Evolutionary conservation across 2,113 vertebrate genomes (phyloP).

Genomic region (Pao palembangensis): DNA sequence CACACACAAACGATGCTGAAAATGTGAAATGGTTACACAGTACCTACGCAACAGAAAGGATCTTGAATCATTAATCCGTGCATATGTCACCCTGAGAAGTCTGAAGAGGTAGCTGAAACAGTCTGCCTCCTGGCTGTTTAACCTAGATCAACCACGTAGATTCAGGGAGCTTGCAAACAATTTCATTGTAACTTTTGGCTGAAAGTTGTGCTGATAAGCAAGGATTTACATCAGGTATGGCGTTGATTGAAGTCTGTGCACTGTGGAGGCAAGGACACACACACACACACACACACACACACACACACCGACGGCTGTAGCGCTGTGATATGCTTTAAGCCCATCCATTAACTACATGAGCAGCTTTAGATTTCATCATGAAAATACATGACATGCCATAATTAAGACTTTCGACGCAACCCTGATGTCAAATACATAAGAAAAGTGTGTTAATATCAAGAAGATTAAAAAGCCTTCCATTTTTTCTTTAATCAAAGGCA

Average conservation of each 20-base stretch:
- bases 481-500: too few species aligned
- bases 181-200: slow-evolving; percentile 80
- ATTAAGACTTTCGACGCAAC: background rate
- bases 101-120: slow-evolving; percentile 78
- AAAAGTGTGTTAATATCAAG: background rate
- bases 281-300: background rate
- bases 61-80: too few species aligned
- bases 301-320: background rate
- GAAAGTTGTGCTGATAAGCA: slow-evolving; percentile 63
- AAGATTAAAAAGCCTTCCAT: too few species aligned
- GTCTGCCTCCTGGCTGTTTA: slow-evolving; percentile 80
- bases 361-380: background rate
- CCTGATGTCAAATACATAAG: slow-evolving; percentile 1
- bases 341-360: background rate
- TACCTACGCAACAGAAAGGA: too few species aligned
- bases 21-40: background rate
- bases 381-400: background rate
- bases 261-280: slow-evolving; percentile 35
- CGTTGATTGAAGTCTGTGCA: slow-evolving; percentile 78
- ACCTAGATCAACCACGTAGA: slow-evolving; percentile 74
- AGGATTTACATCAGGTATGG: slow-evolving; percentile 79
- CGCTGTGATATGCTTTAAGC: background rate
- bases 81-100: slow-evolving; percentile 64
- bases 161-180: slow-evolving; percentile 73
- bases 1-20: background rate